A percentile compares a stretch with the other conserved stretches of the same genome.
These are phyloP conservation scores for Cryptocheilus praepositus DNA, from an alignment of 2,888 invertebrate species.

Conservation along the genomic window DNA sequence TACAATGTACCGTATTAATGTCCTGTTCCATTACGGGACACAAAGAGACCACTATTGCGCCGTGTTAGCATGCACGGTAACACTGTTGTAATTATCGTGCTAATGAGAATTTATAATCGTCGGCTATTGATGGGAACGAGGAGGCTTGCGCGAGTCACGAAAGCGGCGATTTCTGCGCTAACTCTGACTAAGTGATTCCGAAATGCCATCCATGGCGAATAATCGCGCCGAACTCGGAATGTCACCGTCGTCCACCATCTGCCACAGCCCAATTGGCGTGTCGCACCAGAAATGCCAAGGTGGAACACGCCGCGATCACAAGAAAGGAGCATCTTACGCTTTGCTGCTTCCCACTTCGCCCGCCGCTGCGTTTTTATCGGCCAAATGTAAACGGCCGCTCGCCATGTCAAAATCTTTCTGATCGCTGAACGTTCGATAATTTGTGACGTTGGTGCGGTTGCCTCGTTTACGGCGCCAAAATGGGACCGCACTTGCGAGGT, in stretches of 20 bases:
- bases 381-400: background rate
- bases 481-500: background rate
- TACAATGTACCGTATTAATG: no score
- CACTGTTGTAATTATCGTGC: no score
- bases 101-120: no score
- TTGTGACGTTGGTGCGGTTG: no score
- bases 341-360: conserved; percentile 22
- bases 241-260: conserved; percentile 37
- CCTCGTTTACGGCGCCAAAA: background rate
- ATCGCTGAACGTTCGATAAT: no score
- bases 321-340: conserved; percentile 43
- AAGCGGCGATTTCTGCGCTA: no score
- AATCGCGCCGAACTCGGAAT: conserved; percentile 50
- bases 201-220: conserved; percentile 53
- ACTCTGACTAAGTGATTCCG: conserved; percentile 41
- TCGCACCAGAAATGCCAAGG: conserved; percentile 52
- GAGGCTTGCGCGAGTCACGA: no score
- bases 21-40: no score
- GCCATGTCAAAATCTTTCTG: no score
- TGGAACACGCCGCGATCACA: conserved; percentile 25
- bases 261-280: conserved; percentile 59
- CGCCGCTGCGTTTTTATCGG: background rate
- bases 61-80: no score
- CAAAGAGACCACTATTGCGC: no score
- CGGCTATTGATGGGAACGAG: no score